Conservation (phyloP, 2,797 vertebrate species). For the Ciconia nigra region DNA sequence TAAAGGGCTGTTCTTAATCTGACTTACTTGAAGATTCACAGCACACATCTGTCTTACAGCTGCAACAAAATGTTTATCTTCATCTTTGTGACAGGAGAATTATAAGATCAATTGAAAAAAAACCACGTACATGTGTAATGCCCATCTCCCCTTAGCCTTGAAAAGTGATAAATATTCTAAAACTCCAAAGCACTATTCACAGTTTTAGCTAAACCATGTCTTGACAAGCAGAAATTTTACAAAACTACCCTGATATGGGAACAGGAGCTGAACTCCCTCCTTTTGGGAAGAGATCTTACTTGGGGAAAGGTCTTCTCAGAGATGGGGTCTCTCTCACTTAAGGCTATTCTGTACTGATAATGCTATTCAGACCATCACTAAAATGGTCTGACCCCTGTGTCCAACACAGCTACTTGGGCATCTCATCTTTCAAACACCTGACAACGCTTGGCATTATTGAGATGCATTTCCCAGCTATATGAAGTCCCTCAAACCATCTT, state of each 20-base stretch:
- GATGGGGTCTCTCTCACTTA: not conserved
- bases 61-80: not conserved
- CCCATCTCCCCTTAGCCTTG: not conserved
- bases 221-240: not conserved
- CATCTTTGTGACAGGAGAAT: not conserved
- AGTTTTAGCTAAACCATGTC: not conserved
- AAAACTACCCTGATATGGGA: not conserved
- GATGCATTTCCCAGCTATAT: not conserved
- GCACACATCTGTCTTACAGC: not conserved
- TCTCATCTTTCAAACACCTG: not conserved
- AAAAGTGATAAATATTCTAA: not conserved
- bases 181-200: not conserved
- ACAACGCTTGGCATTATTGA: not conserved
- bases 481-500: not conserved
- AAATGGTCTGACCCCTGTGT: not conserved
- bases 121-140: not conserved
- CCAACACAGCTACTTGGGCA: not conserved
- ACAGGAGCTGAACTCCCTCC: not conserved
- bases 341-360: not conserved
- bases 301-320: not conserved
- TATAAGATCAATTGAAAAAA: not conserved
- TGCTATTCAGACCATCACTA: not conserved
- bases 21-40: conserved; percentile 9
- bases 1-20: conserved; percentile 15
- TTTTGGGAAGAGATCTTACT: not conserved